Conservation (phyloP, 1,140 invertebrate genomes). For the Bombus balteatus region DNA sequence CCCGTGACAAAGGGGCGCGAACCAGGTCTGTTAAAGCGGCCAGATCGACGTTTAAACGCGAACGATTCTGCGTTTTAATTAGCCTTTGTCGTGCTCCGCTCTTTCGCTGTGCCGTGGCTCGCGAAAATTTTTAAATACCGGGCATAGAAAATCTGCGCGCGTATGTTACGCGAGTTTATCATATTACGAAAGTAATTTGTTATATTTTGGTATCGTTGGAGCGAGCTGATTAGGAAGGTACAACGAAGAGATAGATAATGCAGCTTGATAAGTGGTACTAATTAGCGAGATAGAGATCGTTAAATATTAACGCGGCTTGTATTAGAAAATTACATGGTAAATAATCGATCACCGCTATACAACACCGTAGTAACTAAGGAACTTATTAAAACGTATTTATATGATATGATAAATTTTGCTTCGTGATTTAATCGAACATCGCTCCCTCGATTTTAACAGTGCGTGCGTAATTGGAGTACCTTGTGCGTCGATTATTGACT, state of each 20-base stretch:
- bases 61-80: constrained; percentile 6
- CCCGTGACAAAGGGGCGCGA: background rate
- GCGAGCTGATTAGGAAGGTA: no score
- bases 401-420: background rate
- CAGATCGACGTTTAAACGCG: background rate
- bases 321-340: background rate
- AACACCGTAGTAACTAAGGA: background rate
- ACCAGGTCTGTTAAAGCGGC: background rate
- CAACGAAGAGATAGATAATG: background rate
- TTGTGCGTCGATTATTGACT: background rate
- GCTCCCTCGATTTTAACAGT: background rate
- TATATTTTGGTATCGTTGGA: background rate
- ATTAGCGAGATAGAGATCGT: background rate
- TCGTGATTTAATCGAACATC: background rate
- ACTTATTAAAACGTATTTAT: background rate
- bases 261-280: no score
- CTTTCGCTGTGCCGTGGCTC: background rate
- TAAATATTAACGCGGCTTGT: background rate
- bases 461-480: background rate
- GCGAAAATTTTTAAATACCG: background rate
- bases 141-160: background rate
- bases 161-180: no score
- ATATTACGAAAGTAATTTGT: no score
- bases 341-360: background rate
- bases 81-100: background rate